A percentile compares a stretch with the other conserved stretches of the same genome.
Conservation (phyloP, 2,888 invertebrate species). For the Meiosimyza decipiens region DNA sequence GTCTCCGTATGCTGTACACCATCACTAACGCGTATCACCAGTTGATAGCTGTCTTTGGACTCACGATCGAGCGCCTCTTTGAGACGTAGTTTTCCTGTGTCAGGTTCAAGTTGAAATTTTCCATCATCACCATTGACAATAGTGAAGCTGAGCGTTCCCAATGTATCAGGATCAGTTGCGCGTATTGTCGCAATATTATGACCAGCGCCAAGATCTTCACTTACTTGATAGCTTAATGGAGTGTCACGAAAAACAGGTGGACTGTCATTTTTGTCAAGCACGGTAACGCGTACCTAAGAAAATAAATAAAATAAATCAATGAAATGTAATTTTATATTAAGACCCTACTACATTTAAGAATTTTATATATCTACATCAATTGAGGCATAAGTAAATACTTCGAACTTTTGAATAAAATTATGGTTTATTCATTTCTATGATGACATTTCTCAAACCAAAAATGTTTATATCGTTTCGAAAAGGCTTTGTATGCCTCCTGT, state of each 20-base stretch:
- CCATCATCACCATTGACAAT: slow-evolving; percentile 75
- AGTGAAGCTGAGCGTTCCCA: slow-evolving; percentile 80
- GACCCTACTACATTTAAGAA: too few species aligned
- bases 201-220: slow-evolving; percentile 87
- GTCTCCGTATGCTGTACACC: slow-evolving; percentile 88
- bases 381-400: too few species aligned
- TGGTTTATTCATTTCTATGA: too few species aligned
- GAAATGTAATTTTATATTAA: too few species aligned
- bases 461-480: too few species aligned
- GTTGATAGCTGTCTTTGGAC: slow-evolving; percentile 79
- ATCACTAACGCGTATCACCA: slow-evolving; percentile 87
- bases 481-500: too few species aligned
- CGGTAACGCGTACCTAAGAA: slow-evolving; percentile 84
- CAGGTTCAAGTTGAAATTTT: slow-evolving; percentile 79
- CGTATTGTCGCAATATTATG: slow-evolving; percentile 80
- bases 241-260: slow-evolving; percentile 88
- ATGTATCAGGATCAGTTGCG: slow-evolving; percentile 87
- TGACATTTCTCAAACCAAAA: too few species aligned
- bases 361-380: too few species aligned
- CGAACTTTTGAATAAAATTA: too few species aligned
- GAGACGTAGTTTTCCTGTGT: slow-evolving; percentile 78
- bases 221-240: slow-evolving; percentile 79
- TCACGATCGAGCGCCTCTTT: slow-evolving; percentile 87
- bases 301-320: not conserved
- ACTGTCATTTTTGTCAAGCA: slow-evolving; percentile 93